phyloP scores from a whole-genome alignment of 2,797 vertebrate species.

The Clarias pachynema region DNA sequence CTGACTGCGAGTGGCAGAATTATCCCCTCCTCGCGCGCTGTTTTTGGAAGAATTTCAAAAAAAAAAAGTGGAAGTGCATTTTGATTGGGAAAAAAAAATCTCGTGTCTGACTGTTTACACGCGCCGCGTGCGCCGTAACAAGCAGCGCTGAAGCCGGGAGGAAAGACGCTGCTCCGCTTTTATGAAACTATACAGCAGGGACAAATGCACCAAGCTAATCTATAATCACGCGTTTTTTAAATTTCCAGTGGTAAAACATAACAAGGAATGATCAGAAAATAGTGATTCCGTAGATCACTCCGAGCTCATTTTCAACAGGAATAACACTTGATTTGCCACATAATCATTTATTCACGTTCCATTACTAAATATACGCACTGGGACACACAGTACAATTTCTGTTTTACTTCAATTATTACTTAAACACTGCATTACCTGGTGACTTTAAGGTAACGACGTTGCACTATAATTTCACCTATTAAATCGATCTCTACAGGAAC shows the following conservation, averaged over 20 bases:
- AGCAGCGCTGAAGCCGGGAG: constrained; percentile 72
- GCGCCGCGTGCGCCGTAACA: constrained; percentile 81
- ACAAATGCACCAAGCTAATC: constrained; percentile 25
- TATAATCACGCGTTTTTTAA: constrained; percentile 2
- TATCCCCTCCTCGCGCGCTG: constrained; percentile 77
- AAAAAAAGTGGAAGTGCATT: constrained; percentile 87
- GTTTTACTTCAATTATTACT: constrained; percentile 16
- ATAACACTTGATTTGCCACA: constrained; percentile 9
- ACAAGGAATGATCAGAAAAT: constrained; percentile 37
- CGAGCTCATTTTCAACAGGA: constrained; percentile 45
- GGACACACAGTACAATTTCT: not conserved
- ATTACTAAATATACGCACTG: not conserved
- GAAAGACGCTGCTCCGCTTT: constrained; percentile 48
- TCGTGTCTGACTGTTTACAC: constrained; percentile 94
- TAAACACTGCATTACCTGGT: constrained; percentile 14
- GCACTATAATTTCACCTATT: not conserved
- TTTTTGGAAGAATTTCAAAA: constrained; percentile 89
- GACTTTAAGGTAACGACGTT: constrained; percentile 47
- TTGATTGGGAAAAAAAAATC: constrained; percentile 90
- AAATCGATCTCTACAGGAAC: not conserved
- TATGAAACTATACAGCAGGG: constrained; percentile 31
- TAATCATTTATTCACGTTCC: not conserved
- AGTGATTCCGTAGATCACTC: constrained; percentile 13
- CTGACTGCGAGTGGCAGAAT: constrained; percentile 67
- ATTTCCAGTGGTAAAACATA: constrained; percentile 28